Conservation (phyloP, 64 coral and sea anemone species). For the Actinia tenebrosa region DNA sequence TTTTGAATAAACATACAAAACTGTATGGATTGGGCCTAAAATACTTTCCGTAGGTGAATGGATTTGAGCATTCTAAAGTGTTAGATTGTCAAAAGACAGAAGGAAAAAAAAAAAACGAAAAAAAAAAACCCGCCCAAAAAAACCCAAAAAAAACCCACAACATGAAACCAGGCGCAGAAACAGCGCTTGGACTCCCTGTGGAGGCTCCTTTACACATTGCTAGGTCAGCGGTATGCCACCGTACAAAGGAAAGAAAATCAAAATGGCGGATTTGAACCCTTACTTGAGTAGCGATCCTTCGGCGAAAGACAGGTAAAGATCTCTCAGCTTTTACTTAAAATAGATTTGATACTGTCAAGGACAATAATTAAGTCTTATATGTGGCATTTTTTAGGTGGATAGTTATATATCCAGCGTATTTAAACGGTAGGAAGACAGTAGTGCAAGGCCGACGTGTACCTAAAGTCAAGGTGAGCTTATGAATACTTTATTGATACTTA, state of each 20-base stretch:
- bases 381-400: conserved; percentile 62
- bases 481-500: too few relatives aligned
- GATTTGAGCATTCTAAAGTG: too few relatives aligned
- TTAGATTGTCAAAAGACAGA: too few relatives aligned
- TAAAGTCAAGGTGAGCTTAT: conserved; percentile 61
- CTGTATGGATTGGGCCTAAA: too few relatives aligned
- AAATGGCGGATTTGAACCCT: not conserved
- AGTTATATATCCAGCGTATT: conserved; percentile 91
- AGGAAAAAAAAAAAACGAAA: too few relatives aligned
- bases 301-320: conserved; percentile 70
- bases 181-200: not conserved
- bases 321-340: not conserved
- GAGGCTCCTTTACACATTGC: too few relatives aligned
- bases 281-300: conserved; percentile 66
- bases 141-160: too few relatives aligned
- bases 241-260: not conserved
- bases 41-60: too few relatives aligned
- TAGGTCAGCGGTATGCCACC: not conserved
- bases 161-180: too few relatives aligned
- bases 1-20: too few relatives aligned
- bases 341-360: not conserved
- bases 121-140: too few relatives aligned
- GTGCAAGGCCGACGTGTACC: conserved; percentile 85
- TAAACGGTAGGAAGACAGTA: conserved; percentile 83
- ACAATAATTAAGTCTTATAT: not conserved